Base-by-base conservation (phyloP, 1,140 invertebrate species). In the Ganaspis sp. region DNA sequence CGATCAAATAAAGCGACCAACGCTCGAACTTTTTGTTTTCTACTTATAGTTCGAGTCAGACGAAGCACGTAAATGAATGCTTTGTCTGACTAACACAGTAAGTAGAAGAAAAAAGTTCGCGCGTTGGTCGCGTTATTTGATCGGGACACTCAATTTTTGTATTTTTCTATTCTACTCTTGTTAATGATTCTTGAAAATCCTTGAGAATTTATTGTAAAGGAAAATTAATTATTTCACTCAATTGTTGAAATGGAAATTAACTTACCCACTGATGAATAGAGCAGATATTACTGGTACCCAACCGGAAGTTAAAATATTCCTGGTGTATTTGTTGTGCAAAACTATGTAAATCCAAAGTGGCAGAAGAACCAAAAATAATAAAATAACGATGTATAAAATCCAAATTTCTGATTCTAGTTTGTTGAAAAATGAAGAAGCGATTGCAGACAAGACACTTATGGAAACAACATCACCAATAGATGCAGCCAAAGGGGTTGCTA, bases 401-500 rank as follows among this genome's bases (percentile, higher is more conserved):
- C 94, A 95, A 34, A 86, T 78, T 15, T 86, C 71, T 87, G 90
- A 86, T 92, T 94, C 89, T 83, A 95, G 92, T 70, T 93, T 92
- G 15, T 89, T 88, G 83, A 93, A 97, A 54, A 97, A 92, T 54
- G 94, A 88, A 19, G 94, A 94, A 2, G 96, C 95, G 53, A 97
- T 95, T 40, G 93, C 92, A 1, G 97, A 94, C 0, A 99, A 91
- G 5, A 98, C 92, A 15, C 94, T 94, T 29, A 99, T 93, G 49
- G 97, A 98, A 9, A 97, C 96, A 1, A 99, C 94, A 88, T 99
- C 98, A 0, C 98, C 98, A 58, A 99, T 95, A 73, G 97, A 98
- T 3, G 98, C 98, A 9, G 98, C 98, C 34, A 99, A 93, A 0
- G 98, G 98, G 9, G 98, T 99, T 12, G 98, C 98, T 64, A 99